Base-by-base conservation (phyloP, 2,113 vertebrate genomes). In the Atherinomorus stipes region DNA sequence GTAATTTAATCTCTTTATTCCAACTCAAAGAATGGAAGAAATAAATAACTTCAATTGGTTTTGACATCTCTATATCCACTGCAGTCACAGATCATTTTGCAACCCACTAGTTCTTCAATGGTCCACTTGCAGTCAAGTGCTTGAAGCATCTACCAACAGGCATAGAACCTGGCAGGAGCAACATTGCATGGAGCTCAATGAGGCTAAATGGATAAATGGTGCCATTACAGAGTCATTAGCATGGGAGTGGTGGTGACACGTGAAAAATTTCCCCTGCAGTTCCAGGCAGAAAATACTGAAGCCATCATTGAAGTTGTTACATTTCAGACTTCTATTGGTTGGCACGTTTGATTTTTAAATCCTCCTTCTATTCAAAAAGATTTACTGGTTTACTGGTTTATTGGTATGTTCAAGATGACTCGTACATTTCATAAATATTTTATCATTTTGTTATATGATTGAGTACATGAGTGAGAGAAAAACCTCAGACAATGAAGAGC, bases 121-220 rank as follows among this genome's bases (percentile, higher is more conserved):
- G 78, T 74, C 64, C 81, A 74, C 84, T 85, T 54, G 64, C 71
- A 50, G 72, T 83, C 72, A 79, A 86, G 85, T 78, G 74, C 80
- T 77, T 69, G 65, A 85, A 74, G 76, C 84, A 60, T 83, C 59
- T 61, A 86, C 63, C 72, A 25, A 38, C 5, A n/a, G 74, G 50
- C 70, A 71, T 58, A 86, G 83, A 86, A 86, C 63, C 62, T 89
- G 78, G 75, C 28, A 7, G 75, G 51, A 64, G 74, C 68, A 68
- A 73, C 71, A 69, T 63, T 78, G 70, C 88, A 65, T 69, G 49
- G 79, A 87, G 83, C 64, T 86, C 89, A 90, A 88, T 89, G 89
- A 90, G 85, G 88, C 89, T 81, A 88, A 86, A 90, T 88, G 86
- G 78, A 90, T 84, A 85, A 88, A 92, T 90, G 88, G 81, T 64